Evolutionary conservation across 2,113 vertebrate genomes (phyloP), one percentile per base, ranked within the genome.

Genomic region (Chinchilla lanigera): DNA sequence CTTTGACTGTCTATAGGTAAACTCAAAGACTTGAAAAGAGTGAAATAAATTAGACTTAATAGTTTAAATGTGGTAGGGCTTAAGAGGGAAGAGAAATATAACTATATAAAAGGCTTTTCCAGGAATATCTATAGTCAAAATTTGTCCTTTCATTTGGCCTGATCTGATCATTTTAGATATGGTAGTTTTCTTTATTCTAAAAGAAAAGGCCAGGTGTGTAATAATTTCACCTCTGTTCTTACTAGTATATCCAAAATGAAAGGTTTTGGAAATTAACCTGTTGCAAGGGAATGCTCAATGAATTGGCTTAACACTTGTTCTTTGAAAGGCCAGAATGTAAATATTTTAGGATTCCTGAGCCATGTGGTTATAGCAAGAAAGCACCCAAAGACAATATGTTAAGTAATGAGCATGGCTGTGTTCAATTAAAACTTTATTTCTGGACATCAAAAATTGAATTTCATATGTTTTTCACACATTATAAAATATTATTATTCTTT

Each of bases 31-130:
- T 7, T 61, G 54, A 14, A 30, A 11, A 81, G 41, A 95, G 16
- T 78, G 82, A 90, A 78, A 56, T 52, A 93, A 94, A 95, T 96
- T 80, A 65, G 33, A 93, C 7, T 71, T 89, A 87, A 95, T 71
- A 28, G 50, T 3, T 60, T 63, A 7, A 88, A 69, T 86, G 30
- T 52, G 86, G 65, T 52, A 73, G 14, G 30, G 30, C 52, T 89
- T 47, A 85, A 78, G 67, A 44, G 8, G 13, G 71, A 77, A 2
- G 61, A 84, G 41, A 89, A 81, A 81, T 61, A 28, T 20, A 93
- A 95, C 44, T 86, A 63, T 85, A 33, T 54, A 90, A 80, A 97
- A 94, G 52, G 9, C 10, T 77, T 14, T 56, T 85, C 87, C 47
- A n/a, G 83, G 4, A 67, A 88, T 77, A 92, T 56, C 35, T 95